These are phyloP conservation scores for Aphrophora alni DNA, from an alignment of 2,888 invertebrate species.

Conservation along the genomic window DNA sequence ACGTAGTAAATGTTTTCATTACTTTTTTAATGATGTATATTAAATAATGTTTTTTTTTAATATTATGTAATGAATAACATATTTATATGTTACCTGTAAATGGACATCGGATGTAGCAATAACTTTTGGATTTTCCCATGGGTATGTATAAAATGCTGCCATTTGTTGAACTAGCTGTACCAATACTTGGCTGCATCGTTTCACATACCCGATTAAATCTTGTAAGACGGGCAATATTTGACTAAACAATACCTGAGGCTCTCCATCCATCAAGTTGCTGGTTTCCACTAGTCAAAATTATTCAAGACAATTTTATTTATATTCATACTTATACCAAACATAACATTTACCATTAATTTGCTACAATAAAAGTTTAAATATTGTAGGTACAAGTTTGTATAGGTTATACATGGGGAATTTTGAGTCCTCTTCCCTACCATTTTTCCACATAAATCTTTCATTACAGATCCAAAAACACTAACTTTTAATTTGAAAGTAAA, in stretches of 20 bases:
- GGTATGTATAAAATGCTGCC: constrained; percentile 65
- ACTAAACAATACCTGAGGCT: constrained; percentile 59
- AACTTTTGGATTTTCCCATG: constrained; percentile 58
- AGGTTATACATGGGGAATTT: too few species aligned
- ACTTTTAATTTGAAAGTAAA: too few species aligned
- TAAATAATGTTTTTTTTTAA: too few species aligned
- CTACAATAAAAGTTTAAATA: not conserved
- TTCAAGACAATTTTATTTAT: too few species aligned
- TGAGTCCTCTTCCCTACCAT: too few species aligned
- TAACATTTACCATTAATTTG: too few species aligned
- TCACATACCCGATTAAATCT: constrained; percentile 70
- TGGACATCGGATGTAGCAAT: constrained; percentile 54
- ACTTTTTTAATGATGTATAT: too few species aligned
- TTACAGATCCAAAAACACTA: too few species aligned
- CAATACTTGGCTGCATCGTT: constrained; percentile 73
- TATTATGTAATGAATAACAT: too few species aligned
- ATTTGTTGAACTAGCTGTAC: constrained; percentile 77
- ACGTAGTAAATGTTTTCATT: too few species aligned
- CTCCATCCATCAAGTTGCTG: constrained; percentile 58
- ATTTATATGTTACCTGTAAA: constrained; percentile 50
- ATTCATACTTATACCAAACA: not conserved
- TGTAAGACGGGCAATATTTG: constrained; percentile 60
- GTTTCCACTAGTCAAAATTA: constrained; percentile 51
- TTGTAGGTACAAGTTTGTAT: not conserved
- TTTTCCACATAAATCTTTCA: too few species aligned